Conservation (phyloP, 2,888 invertebrate genomes). For the Tribolium freemani region DNA sequence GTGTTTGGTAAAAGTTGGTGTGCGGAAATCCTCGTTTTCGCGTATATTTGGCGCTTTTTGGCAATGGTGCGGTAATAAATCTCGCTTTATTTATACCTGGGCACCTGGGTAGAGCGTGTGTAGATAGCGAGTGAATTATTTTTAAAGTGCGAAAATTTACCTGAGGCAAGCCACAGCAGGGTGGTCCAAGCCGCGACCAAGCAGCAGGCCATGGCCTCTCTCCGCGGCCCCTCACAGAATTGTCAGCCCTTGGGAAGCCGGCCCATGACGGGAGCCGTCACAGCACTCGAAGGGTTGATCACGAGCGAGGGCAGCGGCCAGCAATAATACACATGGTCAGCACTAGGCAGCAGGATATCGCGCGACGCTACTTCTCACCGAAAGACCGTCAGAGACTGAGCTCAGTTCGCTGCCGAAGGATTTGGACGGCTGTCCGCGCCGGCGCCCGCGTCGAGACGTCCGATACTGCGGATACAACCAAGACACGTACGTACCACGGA, state of each 20-base stretch:
- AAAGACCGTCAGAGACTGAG: constrained; percentile 47
- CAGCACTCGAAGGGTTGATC: constrained; percentile 37
- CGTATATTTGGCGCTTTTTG: constrained; percentile 29
- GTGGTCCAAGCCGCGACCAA: constrained; percentile 67
- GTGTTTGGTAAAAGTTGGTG: too few relatives aligned
- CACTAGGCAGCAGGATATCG: constrained; percentile 42
- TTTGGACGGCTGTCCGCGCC: constrained; percentile 40
- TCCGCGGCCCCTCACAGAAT: constrained; percentile 66
- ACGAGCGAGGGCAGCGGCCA: constrained; percentile 45
- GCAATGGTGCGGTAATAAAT: constrained; percentile 31
- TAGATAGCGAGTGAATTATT: not conserved
- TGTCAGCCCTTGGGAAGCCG: constrained; percentile 71
- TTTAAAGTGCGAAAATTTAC: constrained; percentile 52
- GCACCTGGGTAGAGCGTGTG: constrained; percentile 14
- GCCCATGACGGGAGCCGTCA: constrained; percentile 53
- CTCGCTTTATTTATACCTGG: constrained; percentile 36
- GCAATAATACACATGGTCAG: constrained; percentile 54
- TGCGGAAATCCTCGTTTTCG: constrained; percentile 3
- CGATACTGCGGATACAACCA: constrained; percentile 40
- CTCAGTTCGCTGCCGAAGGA: constrained; percentile 34
- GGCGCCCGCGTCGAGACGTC: constrained; percentile 46
- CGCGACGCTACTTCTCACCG: constrained; percentile 32
- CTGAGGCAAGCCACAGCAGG: constrained; percentile 66
- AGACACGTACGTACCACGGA: not conserved
- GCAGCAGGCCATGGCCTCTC: constrained; percentile 64